Evolutionary conservation across 2,113 vertebrate species (phyloP).

Genomic region (Lepus europaeus): DNA sequence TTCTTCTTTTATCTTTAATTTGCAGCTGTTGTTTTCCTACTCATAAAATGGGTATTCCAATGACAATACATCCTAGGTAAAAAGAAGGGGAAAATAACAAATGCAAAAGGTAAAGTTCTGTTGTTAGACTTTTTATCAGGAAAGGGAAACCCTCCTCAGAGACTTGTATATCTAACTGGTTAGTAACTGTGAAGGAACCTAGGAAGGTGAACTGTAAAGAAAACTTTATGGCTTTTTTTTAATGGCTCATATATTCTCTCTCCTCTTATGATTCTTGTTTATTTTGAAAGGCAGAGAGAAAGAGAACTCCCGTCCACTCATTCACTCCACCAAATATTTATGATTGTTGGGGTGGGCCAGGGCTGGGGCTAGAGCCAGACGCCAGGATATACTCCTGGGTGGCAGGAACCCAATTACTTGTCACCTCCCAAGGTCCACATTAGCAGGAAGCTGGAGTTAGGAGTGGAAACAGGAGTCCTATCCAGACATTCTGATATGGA

Average conservation of each 20-base stretch:
- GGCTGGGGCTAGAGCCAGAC: no score
- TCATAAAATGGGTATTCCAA: background rate
- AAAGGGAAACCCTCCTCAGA: background rate
- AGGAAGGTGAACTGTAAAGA: background rate
- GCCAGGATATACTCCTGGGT: no score
- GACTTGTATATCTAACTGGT: constrained; percentile 7
- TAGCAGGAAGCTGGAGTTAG: no score
- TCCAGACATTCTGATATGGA: no score
- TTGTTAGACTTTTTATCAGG: constrained; percentile 34
- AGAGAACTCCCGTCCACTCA: no score
- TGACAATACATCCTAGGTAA: background rate
- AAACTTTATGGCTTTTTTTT: background rate
- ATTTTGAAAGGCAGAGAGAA: no score
- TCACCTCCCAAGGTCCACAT: no score
- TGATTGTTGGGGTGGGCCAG: no score
- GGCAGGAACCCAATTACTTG: no score
- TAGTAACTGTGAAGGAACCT: background rate
- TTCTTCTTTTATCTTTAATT: constrained; percentile 15
- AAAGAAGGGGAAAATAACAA: background rate
- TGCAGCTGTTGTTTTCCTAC: background rate
- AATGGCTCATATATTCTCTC: background rate
- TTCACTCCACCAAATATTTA: no score
- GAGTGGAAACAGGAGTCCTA: no score
- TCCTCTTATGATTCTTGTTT: no score
- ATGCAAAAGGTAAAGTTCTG: background rate